Percentiles rank a stretch among this genome's conserved stretches.
phyloP scores from a whole-genome alignment of 2,113 vertebrate species.

The Aspidoscelis tigris region DNA sequence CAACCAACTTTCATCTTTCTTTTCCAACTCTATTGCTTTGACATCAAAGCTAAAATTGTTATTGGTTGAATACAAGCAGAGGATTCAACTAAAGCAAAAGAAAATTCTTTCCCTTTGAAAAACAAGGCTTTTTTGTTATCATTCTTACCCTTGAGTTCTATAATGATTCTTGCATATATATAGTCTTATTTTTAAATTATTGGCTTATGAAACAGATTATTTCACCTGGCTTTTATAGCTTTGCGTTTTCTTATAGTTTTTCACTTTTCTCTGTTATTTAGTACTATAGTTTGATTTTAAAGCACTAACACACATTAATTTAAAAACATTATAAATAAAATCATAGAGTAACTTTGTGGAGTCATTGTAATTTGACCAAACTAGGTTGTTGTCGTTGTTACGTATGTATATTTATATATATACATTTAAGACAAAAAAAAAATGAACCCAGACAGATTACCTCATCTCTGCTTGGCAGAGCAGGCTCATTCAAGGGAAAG shows the following conservation, averaged over 20 bases:
- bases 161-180: neutral
- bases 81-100: neutral
- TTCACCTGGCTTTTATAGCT: neutral
- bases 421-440: too few relatives aligned
- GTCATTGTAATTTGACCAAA: neutral
- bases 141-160: neutral
- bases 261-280: neutral
- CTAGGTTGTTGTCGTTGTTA: neutral
- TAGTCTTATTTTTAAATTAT: constrained; percentile 6
- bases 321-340: neutral
- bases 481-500: too few relatives aligned
- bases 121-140: neutral
- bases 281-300: neutral
- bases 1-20: neutral
- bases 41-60: neutral
- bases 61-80: neutral
- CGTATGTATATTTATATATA: too few relatives aligned
- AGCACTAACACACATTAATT: neutral
- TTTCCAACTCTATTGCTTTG: neutral
- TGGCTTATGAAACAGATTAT: neutral
- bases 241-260: neutral
- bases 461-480: too few relatives aligned
- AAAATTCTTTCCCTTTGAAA: constrained; percentile 4
- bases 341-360: neutral
- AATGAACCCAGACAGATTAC: too few relatives aligned